Base-by-base conservation (phyloP, 2,888 invertebrate genomes). In the Cryptus viduatorius region DNA sequence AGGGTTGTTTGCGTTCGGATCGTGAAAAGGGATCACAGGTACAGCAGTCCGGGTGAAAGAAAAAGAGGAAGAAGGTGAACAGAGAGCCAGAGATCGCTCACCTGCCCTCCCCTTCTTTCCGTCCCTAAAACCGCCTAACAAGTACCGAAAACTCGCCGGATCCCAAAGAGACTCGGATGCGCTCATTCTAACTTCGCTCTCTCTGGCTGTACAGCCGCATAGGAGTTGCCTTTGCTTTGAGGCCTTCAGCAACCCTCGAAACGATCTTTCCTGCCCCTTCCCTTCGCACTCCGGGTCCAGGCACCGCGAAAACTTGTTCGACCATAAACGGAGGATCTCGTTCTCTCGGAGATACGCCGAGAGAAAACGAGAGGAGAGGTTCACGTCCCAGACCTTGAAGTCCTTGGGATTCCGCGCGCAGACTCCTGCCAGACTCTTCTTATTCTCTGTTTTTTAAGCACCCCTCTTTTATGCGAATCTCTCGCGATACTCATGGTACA, bases 71-170 rank as follows among this genome's bases (percentile, higher is more conserved):
- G 48, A 78, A 37, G 16, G 75, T 19, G 48, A 71, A 71, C 68
- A 67, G 76, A 67, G 72, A 82, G 69, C 65, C 48, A 16, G 65
- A 46, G 24, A 50, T 59, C 81, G 86, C 81, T 86, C 89, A 89
- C 89, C 89, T 89, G 89, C 86, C 89, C 87, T 87, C 87, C 86
- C 85, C 87, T 87, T 84, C 79, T 61, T 71, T 46, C 85, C 56
- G 56, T 85, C 73, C 82, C 80, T 82, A 76, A 85, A 84, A 87
- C 87, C 82, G 85, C 82, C 86, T 75, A 65, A 68, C 83, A 83
- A 82, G 72, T 48, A 56, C 85, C 83, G 46, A 71, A 82, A 82
- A 65, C 69, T 75, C 56, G 77, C 64, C 29, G 78, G 65, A 37
- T 69, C 75, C 79, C 73, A 67, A 53, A 69, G 69, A 64, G 37